Base-by-base conservation (phyloP, 2,888 invertebrate genomes). In the Bugula neritina region DNA sequence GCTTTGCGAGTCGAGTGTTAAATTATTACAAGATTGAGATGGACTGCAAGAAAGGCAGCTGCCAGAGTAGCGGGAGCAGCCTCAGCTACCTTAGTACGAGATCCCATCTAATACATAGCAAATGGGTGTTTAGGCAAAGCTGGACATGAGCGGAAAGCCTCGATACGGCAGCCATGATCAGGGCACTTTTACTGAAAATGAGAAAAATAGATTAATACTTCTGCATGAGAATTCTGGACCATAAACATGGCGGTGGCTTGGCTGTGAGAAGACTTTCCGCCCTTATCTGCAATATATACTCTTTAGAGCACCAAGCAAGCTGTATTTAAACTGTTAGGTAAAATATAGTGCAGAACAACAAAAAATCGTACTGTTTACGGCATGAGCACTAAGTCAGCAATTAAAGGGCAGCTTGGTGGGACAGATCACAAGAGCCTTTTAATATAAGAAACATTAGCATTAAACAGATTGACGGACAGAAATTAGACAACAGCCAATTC, bases 111-210 rank as follows among this genome's bases (percentile, higher is more conserved):
- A n/a, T 63, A 63, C 34, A 2, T 63, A 63, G 63, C 63, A 31
- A 25, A 29, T 34, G 63, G 63, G 63, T 63, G 63, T 31, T 63
- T 63, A 63, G 34, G 63, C 25, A 10, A 34, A 63, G 34, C 31
- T 63, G 2, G 27, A 63, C 25, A 63, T 21, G 63, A 63, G 63
- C 63, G 63, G 63, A 63, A 34, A 63, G 63, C 31, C 63, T 27
- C 3, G 31, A 29, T 27, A 63, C 63, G 23, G 21, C 63, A 17
- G 29, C 2, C 21, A 25, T 29, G 29, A n/a, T 10, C 29, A 63
- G 43, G 17, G 43, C 43, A 43, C 43, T 17, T 43, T 17, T 43
- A 31, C 63, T 63, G 63, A 63, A 63, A 63, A 10, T 63, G 63
- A 63, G 34, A 63, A 63, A 63, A 31, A 29, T 31, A 31, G 13